Conservation (phyloP, 2,888 invertebrate genomes). For the Drosophila phalerata region DNA sequence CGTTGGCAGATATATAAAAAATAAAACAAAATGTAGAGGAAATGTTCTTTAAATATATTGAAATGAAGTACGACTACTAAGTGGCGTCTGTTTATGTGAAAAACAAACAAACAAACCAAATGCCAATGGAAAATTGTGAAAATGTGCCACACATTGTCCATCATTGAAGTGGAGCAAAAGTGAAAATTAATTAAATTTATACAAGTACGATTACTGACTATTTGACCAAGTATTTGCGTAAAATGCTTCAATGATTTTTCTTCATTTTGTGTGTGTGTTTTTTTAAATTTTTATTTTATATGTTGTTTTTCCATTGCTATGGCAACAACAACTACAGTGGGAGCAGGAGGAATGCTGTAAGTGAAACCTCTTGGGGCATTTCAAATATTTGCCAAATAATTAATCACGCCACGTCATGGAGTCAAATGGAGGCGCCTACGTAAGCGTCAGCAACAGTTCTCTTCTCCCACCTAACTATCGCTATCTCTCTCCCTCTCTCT, state of each 20-base stretch:
- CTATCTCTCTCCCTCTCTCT: neutral
- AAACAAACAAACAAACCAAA: constrained; percentile 29
- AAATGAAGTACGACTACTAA: constrained; percentile 51
- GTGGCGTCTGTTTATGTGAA: constrained; percentile 50
- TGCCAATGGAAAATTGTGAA: constrained; percentile 32
- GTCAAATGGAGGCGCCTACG: constrained; percentile 37
- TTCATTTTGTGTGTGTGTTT: neutral
- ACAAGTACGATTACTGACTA: constrained; percentile 9
- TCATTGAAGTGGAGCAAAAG: constrained; percentile 49
- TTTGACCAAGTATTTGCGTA: constrained; percentile 34
- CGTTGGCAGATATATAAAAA: constrained; percentile 28
- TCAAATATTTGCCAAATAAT: constrained; percentile 78
- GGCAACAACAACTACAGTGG: neutral
- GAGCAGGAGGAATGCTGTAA: constrained; percentile 31
- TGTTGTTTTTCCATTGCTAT: constrained; percentile 8
- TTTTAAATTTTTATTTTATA: neutral
- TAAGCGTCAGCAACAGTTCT: constrained; percentile 28
- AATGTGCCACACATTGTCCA: constrained; percentile 28
- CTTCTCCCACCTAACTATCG: neutral
- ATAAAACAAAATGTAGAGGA: constrained; percentile 4
- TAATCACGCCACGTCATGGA: constrained; percentile 72
- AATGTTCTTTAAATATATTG: constrained; percentile 35
- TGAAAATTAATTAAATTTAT: constrained; percentile 72
- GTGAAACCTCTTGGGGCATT: constrained; percentile 57
- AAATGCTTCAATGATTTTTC: constrained; percentile 22